These are phyloP conservation scores for Coremacera marginata DNA, from an alignment of 2,888 invertebrate genomes.

Conservation along the genomic window DNA sequence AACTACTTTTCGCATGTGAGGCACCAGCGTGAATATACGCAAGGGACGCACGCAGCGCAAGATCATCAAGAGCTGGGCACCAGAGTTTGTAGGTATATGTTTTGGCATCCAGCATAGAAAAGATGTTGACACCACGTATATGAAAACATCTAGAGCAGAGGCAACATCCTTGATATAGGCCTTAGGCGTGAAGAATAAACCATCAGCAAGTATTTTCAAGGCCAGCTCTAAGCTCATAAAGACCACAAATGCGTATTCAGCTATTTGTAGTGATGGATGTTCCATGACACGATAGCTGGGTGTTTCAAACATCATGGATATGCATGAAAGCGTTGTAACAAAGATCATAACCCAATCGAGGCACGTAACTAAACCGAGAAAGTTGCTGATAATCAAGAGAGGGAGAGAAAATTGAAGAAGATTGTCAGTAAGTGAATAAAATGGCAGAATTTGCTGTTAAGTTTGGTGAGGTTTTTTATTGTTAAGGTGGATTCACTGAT, in stretches of 20 bases:
- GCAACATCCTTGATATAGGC: conserved; percentile 98
- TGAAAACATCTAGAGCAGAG: conserved; percentile 96
- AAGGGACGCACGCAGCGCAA: conserved; percentile 95
- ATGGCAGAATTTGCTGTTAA: background rate
- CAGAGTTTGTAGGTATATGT: conserved; percentile 89
- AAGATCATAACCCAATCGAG: conserved; percentile 99
- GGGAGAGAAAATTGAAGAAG: background rate
- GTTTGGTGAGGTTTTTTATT: no score
- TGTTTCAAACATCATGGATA: conserved; percentile 99
- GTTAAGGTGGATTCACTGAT: no score
- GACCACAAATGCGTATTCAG: conserved; percentile 97
- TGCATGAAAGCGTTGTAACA: conserved; percentile 95
- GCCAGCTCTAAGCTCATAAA: conserved; percentile 98
- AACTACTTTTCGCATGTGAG: conserved; percentile 99
- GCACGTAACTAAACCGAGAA: conserved; percentile 97
- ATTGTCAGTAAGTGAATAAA: no score
- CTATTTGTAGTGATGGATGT: conserved; percentile 90
- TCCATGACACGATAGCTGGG: conserved; percentile 95
- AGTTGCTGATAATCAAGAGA: conserved; percentile 76
- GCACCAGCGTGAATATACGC: conserved; percentile 96
- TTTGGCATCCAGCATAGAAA: conserved; percentile 97
- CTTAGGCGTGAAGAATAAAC: conserved; percentile 98
- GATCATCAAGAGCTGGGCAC: conserved; percentile 95
- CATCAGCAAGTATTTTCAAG: conserved; percentile 96
- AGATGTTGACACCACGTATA: conserved; percentile 95